Base-by-base conservation (phyloP, 2,797 vertebrate genomes). In the Vespertilio murinus region DNA sequence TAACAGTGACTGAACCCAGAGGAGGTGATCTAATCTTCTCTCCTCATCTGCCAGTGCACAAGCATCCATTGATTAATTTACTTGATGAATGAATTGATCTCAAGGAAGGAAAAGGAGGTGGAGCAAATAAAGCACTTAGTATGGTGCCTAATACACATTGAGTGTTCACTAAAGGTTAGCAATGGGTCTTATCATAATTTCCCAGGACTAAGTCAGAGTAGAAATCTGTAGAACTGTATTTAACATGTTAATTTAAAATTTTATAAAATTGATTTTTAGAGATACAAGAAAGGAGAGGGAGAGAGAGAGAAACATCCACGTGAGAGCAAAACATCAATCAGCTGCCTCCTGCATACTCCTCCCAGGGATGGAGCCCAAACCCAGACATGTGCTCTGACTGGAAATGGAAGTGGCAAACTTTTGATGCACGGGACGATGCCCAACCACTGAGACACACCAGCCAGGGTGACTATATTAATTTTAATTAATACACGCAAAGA, bases 121-220 rank as follows among this genome's bases (percentile, higher is more conserved):
- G 12, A 35, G 47, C 33, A 17, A 3, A 1, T 10, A 7, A 33
- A 52, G 13, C 18, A 9, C 13, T 18, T 5, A 25, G 10, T 2
- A 0, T 2, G 22, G 33, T 1, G 11, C 33, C 74, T 1, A 8
- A n/a, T 30, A 9, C 35, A 2, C 2, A 1, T 0, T 3, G 5
- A 56, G 38, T 4, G 1, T 17, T n/a, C 49, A 0, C 3, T 0
- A 35, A 45, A 69, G 78, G 3, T 3, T 33, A 40, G 17, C 8
- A 0, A 3, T 0, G 25, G 25, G 61, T 9, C 0, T 38, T 11
- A 16, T 10, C 40, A 6, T 1, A 25, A 14, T 22, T 0, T 8
- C 2, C 8, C 2, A 38, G n/a, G 23, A 47, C 49, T 38, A 12
- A 17, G 38, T 33, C 40, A 1, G 22, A 42, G 17, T 0, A 28